Percentiles rank a stretch among this genome's conserved stretches.
phyloP scores from a whole-genome alignment of 2,797 vertebrate species.

The Leptodactylus fallax region DNA sequence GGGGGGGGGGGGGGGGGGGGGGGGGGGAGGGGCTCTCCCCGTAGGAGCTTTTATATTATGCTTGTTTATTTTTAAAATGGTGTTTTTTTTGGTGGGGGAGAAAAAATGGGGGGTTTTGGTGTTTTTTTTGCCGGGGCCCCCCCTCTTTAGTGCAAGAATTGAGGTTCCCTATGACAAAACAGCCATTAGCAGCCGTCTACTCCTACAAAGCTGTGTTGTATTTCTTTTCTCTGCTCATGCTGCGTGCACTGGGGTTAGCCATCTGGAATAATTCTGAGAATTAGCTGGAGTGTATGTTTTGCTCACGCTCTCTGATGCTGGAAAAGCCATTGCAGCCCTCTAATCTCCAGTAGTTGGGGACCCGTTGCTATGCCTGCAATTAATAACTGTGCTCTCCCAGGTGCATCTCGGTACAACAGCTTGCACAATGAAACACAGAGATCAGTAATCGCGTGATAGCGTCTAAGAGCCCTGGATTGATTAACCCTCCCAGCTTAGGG shows the following conservation, averaged over 20 bases:
- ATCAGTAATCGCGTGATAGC: conserved; percentile 21
- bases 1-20: too few relatives aligned
- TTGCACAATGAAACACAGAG: conserved; percentile 23
- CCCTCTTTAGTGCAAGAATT: background rate
- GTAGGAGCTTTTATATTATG: too few relatives aligned
- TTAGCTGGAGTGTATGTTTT: conserved; percentile 57
- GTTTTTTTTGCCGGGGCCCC: too few relatives aligned
- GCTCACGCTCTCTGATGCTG: conserved; percentile 46
- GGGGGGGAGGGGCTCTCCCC: too few relatives aligned
- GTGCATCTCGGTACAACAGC: conserved; percentile 31
- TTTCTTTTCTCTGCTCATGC: conserved; percentile 29
- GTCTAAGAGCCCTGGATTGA: background rate
- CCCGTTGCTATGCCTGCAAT: conserved; percentile 56
- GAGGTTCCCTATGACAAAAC: background rate
- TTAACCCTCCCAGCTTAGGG: background rate
- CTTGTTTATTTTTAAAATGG: too few relatives aligned
- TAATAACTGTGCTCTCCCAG: conserved; percentile 43
- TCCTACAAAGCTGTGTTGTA: background rate
- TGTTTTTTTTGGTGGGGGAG: too few relatives aligned
- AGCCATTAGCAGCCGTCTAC: background rate
- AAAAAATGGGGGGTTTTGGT: too few relatives aligned
- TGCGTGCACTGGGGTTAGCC: conserved; percentile 33
- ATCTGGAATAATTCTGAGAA: conserved; percentile 57
- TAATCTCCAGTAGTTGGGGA: conserved; percentile 52
- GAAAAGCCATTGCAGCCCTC: conserved; percentile 42